phyloP scores from a whole-genome alignment of 2,888 invertebrate species.

The Drosophila testacea region DNA sequence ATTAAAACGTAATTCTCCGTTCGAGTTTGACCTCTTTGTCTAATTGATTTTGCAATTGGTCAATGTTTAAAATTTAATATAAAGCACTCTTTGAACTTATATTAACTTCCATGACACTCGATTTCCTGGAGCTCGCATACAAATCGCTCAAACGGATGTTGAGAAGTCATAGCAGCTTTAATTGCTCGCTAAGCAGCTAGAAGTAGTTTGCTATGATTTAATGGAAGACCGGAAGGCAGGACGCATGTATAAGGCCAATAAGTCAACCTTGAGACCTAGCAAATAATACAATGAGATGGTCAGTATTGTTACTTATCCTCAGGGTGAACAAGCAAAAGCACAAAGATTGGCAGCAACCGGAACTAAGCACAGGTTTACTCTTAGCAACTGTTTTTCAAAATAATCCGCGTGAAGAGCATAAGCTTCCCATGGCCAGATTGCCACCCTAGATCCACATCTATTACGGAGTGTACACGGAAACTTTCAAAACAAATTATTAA shows the following conservation, averaged over 20 bases:
- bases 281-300: constrained; percentile 56
- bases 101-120: neutral
- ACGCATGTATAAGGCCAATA: constrained; percentile 55
- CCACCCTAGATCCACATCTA: constrained; percentile 19
- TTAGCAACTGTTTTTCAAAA: constrained; percentile 53
- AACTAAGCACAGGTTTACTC: constrained; percentile 54
- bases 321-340: constrained; percentile 8
- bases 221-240: constrained; percentile 23
- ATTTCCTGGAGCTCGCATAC: neutral
- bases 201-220: constrained; percentile 21
- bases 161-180: neutral
- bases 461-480: constrained; percentile 46
- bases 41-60: neutral
- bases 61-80: neutral
- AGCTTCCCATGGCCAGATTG: constrained; percentile 15
- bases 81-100: neutral
- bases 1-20: constrained; percentile 29
- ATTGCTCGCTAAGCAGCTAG: constrained; percentile 8
- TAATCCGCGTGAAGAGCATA: constrained; percentile 53
- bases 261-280: constrained; percentile 60
- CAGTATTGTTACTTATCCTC: constrained; percentile 39
- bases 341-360: constrained; percentile 42
- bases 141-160: neutral
- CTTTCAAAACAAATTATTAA: constrained; percentile 74
- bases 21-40: neutral